Conservation (phyloP, 30 jellyfish, hydroid and myxozoan species). For the Catostylus mosaicus region DNA sequence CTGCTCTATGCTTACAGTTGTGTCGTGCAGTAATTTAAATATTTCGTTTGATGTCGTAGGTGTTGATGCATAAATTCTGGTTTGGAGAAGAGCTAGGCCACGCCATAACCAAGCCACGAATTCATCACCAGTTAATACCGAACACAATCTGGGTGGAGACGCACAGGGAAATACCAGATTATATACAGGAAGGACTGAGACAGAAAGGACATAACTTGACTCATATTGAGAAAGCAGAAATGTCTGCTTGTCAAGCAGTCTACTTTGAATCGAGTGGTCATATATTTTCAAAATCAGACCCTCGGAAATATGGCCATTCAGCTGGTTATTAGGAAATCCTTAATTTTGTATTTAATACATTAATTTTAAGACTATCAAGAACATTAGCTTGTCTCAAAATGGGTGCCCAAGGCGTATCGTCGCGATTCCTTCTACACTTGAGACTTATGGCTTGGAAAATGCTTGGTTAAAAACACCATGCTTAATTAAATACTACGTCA, state of each 20-base stretch:
- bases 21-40: not conserved
- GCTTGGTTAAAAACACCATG: no score
- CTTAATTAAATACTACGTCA: no score
- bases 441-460: no score
- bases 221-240: conserved; percentile 77
- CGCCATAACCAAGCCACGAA: conserved; percentile 87
- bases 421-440: no score
- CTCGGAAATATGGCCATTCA: conserved; percentile 96
- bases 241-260: conserved; percentile 93
- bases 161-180: conserved; percentile 74
- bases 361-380: no score
- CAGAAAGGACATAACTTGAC: conserved; percentile 85
- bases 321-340: conserved; percentile 78
- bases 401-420: no score
- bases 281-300: conserved; percentile 91
- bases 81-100: conserved; percentile 91
- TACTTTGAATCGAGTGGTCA: conserved; percentile 77
- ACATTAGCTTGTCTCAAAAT: no score
- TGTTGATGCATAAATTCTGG: conserved; percentile 86
- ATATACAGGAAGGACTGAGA: conserved; percentile 72
- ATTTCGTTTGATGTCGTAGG: conserved; percentile 38
- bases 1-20: no score
- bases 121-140: conserved; percentile 96
- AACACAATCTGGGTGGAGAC: conserved; percentile 78
- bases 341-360: not conserved